phyloP scores from a whole-genome alignment of 2,888 invertebrate genomes.

The Sialis fuliginosa region DNA sequence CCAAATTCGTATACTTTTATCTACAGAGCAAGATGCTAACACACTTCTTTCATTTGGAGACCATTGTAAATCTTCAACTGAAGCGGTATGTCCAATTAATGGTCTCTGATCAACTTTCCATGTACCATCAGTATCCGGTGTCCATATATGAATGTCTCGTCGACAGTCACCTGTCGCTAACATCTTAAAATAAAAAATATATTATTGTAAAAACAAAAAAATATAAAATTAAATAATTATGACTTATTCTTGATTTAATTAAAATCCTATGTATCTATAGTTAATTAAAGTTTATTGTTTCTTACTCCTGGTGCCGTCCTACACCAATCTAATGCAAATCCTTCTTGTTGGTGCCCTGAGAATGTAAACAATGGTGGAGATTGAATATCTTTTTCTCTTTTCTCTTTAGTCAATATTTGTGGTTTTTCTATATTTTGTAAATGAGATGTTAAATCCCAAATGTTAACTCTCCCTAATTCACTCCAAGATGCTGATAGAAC shows the following conservation, averaged over 20 bases:
- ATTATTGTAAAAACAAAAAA: neutral
- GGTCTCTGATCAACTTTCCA: conserved; percentile 90
- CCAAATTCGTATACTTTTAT: conserved; percentile 88
- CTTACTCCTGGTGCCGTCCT: conserved; percentile 54
- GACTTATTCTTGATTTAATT: neutral
- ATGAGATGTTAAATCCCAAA: conserved; percentile 79
- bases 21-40: conserved; percentile 75
- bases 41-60: conserved; percentile 88
- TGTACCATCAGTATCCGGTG: conserved; percentile 51
- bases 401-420: conserved; percentile 39
- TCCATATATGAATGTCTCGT: conserved; percentile 89
- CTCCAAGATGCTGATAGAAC: conserved; percentile 88
- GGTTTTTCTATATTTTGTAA: conserved; percentile 65
- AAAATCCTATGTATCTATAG: neutral
- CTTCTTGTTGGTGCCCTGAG: conserved; percentile 82
- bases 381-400: conserved; percentile 35
- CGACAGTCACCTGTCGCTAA: conserved; percentile 89
- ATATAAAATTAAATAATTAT: neutral
- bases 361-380: conserved; percentile 67
- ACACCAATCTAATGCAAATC: conserved; percentile 92
- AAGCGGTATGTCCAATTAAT: conserved; percentile 69
- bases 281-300: conserved; percentile 7
- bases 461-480: conserved; percentile 77
- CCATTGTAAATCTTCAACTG: conserved; percentile 98
- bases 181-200: conserved; percentile 30